Conservation (phyloP, 2,113 vertebrate species). For the Camelus bactrianus region DNA sequence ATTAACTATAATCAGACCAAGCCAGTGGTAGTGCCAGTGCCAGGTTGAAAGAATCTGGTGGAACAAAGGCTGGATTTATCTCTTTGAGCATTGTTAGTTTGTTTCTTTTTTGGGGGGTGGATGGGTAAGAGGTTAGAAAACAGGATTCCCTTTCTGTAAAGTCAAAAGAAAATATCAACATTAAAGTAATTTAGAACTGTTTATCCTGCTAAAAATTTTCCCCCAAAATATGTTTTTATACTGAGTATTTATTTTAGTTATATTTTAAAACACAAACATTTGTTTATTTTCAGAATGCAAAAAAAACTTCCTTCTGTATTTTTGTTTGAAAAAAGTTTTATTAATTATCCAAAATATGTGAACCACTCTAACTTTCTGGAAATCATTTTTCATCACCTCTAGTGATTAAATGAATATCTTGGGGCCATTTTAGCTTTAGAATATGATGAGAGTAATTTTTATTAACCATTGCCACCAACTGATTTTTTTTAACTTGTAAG, state of each 20-base stretch:
- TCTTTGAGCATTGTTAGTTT: conserved; percentile 31
- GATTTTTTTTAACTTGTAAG: neutral
- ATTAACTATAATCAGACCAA: conserved; percentile 80
- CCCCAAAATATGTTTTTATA: neutral
- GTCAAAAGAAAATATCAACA: conserved; percentile 52
- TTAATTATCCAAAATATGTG: neutral
- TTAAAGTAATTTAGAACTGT: conserved; percentile 45
- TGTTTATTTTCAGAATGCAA: neutral
- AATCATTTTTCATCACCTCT: neutral
- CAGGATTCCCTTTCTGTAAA: neutral
- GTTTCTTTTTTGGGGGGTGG: neutral
- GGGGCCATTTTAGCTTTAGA: neutral
- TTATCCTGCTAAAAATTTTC: neutral
- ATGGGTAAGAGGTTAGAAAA: neutral
- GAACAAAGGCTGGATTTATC: conserved; percentile 81
- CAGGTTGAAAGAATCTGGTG: conserved; percentile 66
- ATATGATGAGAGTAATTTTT: neutral
- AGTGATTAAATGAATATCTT: neutral
- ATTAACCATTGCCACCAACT: neutral
- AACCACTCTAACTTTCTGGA: neutral
- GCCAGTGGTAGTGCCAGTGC: conserved; percentile 4
- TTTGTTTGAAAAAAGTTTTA: neutral
- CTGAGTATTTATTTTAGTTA: neutral
- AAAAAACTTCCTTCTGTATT: neutral
- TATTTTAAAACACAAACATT: conserved; percentile 7